Percentiles rank a stretch among this genome's conserved stretches.
Evolutionary conservation across 2,888 invertebrate species (phyloP).

Genomic region (Epistrophe grossulariae): DNA sequence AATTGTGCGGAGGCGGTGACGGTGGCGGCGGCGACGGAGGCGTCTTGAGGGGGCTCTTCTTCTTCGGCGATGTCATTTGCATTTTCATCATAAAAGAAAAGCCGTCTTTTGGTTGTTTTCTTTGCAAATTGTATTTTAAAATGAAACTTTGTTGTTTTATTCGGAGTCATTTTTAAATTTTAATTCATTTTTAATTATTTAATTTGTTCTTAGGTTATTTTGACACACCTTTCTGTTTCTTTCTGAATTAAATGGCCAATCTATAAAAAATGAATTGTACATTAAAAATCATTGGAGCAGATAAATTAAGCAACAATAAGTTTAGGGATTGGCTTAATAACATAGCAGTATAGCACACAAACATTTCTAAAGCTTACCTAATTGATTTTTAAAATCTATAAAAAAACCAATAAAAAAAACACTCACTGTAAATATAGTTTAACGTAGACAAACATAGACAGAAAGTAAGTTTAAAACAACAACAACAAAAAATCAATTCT

Average conservation of each 20-base stretch:
- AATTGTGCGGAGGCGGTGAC: no score
- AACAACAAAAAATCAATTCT: no score
- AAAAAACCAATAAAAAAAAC: constrained; percentile 5
- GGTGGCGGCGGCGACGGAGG: no score
- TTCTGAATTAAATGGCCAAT: background rate
- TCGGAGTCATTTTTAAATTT: background rate
- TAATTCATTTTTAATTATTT: background rate
- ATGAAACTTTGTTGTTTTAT: background rate
- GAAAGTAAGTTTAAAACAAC: background rate
- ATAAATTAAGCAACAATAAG: background rate
- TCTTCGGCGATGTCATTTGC: constrained; percentile 9
- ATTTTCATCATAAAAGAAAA: constrained; percentile 20
- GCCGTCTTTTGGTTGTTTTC: background rate
- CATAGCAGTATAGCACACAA: no score
- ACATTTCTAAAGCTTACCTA: background rate
- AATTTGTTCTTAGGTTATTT: background rate
- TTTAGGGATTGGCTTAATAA: background rate
- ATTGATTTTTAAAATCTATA: background rate
- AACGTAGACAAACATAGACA: background rate
- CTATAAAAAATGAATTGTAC: constrained; percentile 10
- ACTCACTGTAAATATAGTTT: background rate
- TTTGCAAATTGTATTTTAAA: background rate
- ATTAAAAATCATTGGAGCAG: background rate
- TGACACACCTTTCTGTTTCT: background rate
- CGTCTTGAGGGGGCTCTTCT: constrained; percentile 6